These are phyloP conservation scores for Trichopria drosophilae DNA, from an alignment of 2,888 invertebrate genomes.

Conservation along the genomic window DNA sequence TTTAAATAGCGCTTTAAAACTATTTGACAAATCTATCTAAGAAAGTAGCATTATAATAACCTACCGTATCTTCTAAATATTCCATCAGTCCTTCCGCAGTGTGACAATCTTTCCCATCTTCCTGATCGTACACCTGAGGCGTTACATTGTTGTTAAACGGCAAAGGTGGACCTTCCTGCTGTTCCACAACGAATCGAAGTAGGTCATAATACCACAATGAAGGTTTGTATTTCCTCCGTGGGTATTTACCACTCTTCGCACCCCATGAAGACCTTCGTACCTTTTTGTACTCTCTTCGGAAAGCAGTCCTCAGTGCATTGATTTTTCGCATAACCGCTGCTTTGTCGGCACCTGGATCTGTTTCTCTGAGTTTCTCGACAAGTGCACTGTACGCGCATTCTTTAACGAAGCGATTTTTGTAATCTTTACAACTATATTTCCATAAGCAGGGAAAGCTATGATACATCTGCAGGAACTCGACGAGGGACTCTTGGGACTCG, in stretches of 20 bases:
- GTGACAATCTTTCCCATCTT: not conserved
- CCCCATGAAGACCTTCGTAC: constrained; percentile 25
- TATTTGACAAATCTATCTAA: too few species aligned
- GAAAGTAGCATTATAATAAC: too few species aligned
- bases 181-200: constrained; percentile 36
- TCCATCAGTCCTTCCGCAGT: constrained; percentile 5
- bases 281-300: constrained; percentile 37
- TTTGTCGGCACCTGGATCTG: constrained; percentile 32
- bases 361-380: constrained; percentile 33
- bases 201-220: constrained; percentile 39
- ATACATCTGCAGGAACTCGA: constrained; percentile 36
- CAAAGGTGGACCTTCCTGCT: constrained; percentile 25
- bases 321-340: constrained; percentile 37
- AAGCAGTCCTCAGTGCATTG: constrained; percentile 36
- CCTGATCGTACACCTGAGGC: not conserved
- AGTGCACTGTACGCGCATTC: constrained; percentile 32
- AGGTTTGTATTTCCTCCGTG: constrained; percentile 25
- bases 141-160: not conserved
- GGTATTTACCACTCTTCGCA: constrained; percentile 1
- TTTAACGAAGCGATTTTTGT: constrained; percentile 32
- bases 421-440: constrained; percentile 36
- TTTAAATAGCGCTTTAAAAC: too few species aligned
- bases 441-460: constrained; percentile 34
- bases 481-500: constrained; percentile 35
- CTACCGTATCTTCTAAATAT: constrained; percentile 18